Conservation (phyloP, 2,113 vertebrate genomes). For the Lepisosteus oculatus region DNA sequence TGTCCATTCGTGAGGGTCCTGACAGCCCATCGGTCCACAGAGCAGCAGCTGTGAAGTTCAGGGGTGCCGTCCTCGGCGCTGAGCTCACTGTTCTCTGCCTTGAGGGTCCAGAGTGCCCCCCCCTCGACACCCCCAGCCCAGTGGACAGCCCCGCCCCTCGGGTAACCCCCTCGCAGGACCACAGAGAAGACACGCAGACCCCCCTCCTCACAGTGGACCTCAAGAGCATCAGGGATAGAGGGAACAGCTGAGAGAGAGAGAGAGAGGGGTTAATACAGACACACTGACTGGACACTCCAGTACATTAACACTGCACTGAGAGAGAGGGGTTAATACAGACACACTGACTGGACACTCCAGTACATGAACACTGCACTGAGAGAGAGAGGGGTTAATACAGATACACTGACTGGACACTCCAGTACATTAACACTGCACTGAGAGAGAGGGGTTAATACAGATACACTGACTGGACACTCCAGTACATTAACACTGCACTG, state of each 20-base stretch:
- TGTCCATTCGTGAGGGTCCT: background rate
- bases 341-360: too few relatives aligned
- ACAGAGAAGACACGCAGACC: constrained; percentile 65
- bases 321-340: too few relatives aligned
- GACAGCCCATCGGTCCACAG: constrained; percentile 45
- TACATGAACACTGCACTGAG: too few relatives aligned
- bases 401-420: too few relatives aligned
- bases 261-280: too few relatives aligned
- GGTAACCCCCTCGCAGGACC: constrained; percentile 54
- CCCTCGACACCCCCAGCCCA: constrained; percentile 67
- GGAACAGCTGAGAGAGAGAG: constrained; percentile 50
- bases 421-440: too few relatives aligned
- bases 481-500: too few relatives aligned
- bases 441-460: too few relatives aligned
- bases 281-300: too few relatives aligned
- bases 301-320: too few relatives aligned
- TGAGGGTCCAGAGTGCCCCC: constrained; percentile 40
- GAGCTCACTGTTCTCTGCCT: constrained; percentile 57
- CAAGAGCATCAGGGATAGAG: constrained; percentile 50
- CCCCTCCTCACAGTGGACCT: constrained; percentile 60
- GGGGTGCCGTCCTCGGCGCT: constrained; percentile 46
- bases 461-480: too few relatives aligned
- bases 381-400: too few relatives aligned
- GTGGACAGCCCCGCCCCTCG: constrained; percentile 47
- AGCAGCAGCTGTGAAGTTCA: constrained; percentile 63